Evolutionary conservation across 2,113 vertebrate genomes (phyloP).

Genomic region (Butorides virescens): DNA sequence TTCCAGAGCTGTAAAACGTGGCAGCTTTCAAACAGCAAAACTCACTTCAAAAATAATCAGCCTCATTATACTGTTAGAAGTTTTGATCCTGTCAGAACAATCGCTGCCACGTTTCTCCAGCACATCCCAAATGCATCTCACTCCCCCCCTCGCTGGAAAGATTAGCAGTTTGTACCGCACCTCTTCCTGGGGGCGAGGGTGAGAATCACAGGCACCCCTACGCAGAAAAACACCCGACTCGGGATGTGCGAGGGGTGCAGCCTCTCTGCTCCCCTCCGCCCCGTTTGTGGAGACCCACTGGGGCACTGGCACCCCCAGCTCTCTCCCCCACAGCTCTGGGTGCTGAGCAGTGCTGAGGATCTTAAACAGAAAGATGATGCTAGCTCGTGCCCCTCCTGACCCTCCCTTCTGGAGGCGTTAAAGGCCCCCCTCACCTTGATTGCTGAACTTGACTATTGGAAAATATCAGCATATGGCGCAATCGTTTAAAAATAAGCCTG

Average conservation of each 20-base stretch:
- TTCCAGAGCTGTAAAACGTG: not conserved
- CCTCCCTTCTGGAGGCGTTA: fast-evolving
- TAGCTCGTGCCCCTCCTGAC: not conserved
- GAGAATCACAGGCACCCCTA: not conserved
- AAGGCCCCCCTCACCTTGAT: not conserved
- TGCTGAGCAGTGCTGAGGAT: not conserved
- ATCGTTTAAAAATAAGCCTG: not conserved
- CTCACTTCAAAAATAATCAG: not conserved
- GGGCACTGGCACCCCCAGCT: not conserved
- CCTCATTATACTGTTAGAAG: not conserved
- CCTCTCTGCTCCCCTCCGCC: not conserved
- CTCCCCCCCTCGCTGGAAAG: not conserved
- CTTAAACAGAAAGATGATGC: not conserved
- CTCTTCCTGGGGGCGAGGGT: not conserved
- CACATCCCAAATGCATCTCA: not conserved
- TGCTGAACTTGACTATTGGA: not conserved
- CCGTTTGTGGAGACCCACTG: not conserved
- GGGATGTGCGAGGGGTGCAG: not conserved
- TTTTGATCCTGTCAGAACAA: not conserved
- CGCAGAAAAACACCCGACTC: not conserved
- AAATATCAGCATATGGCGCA: not conserved
- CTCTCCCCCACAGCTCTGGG: not conserved
- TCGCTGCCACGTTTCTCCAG: not conserved
- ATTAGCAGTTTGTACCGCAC: not conserved
- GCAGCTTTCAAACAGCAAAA: not conserved